phyloP scores from a whole-genome alignment of 2,113 vertebrate species.

The Vulpes lagopus region DNA sequence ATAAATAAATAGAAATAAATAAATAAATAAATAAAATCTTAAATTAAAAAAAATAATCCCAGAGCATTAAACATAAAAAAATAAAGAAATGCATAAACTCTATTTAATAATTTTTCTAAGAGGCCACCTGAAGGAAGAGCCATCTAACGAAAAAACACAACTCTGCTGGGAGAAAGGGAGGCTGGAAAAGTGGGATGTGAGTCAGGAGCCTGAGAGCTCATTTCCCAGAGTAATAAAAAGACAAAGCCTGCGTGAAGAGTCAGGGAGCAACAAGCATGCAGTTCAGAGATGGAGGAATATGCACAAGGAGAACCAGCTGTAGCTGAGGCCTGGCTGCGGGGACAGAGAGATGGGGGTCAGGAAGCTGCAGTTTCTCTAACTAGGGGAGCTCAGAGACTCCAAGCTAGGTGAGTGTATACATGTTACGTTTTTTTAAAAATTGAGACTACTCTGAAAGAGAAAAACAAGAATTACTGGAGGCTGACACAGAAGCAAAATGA shows the following conservation, averaged over 20 bases:
- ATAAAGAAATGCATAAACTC: neutral
- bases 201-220: neutral
- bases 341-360: neutral
- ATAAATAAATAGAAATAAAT: too few relatives aligned
- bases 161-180: neutral
- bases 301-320: neutral
- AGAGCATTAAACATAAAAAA: neutral
- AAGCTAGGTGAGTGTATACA: neutral
- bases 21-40: too few relatives aligned
- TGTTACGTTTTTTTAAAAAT: too few relatives aligned
- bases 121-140: neutral
- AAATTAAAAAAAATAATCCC: neutral
- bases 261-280: neutral
- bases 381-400: neutral
- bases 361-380: neutral
- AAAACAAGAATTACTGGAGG: neutral
- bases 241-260: neutral
- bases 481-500: neutral
- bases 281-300: too few relatives aligned
- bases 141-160: neutral
- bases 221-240: neutral
- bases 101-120: neutral
- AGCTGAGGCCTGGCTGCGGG: neutral
- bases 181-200: neutral
- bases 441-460: neutral